phyloP scores from a whole-genome alignment of 23 tunicate species.

The Botrylloides violaceus region DNA sequence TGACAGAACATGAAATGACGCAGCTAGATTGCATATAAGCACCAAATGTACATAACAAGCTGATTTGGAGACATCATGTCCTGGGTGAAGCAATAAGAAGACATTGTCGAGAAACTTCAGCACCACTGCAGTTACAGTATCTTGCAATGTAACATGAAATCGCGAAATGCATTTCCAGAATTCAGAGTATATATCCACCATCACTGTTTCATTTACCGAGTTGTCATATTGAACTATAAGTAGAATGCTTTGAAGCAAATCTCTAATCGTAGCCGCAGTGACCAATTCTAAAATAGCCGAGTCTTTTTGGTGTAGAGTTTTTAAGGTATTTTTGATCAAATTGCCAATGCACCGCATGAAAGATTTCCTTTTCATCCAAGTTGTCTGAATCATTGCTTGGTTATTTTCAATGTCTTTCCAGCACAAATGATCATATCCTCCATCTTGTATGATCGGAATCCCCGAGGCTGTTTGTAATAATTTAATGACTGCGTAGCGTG shows the following conservation, averaged over 20 bases:
- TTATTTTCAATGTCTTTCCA: conserved; percentile 3
- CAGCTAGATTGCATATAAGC: neutral
- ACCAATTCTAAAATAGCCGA: conserved; percentile 1
- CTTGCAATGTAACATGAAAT: neutral
- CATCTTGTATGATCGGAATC: conserved; percentile 34
- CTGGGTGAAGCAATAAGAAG: neutral
- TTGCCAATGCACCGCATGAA: conserved; percentile 49
- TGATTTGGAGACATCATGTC: neutral
- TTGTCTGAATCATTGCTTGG: neutral
- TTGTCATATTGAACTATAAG: conserved; percentile 4
- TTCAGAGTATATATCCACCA: conserved; percentile 4
- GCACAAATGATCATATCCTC: neutral
- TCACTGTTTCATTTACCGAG: neutral
- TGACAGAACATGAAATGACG: neutral
- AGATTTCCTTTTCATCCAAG: conserved; percentile 50
- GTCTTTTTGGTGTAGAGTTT: neutral
- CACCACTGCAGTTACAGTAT: neutral
- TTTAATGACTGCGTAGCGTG: conserved; percentile 30
- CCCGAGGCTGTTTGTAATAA: conserved; percentile 56
- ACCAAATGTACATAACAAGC: neutral
- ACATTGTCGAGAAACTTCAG: neutral
- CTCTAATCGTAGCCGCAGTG: neutral
- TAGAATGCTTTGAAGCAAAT: conserved; percentile 8
- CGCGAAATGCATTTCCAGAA: neutral
- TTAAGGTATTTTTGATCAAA: conserved; percentile 32